phyloP scores from a whole-genome alignment of 1,140 invertebrate genomes.

The Araneus ventricosus region DNA sequence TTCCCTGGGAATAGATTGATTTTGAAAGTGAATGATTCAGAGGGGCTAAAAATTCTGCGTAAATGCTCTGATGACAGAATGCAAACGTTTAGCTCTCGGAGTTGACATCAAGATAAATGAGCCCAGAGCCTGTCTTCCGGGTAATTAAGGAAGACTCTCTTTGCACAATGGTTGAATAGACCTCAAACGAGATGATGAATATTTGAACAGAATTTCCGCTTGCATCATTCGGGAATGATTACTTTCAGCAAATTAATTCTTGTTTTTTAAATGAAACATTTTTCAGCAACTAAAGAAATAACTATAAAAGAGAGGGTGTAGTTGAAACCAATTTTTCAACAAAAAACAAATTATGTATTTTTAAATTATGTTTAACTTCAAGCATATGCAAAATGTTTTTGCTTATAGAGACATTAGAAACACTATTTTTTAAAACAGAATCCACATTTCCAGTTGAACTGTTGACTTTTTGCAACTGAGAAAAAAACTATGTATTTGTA shows the following conservation, averaged over 20 bases:
- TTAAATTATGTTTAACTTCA: too few species aligned
- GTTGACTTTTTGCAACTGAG: too few species aligned
- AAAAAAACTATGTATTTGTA: too few species aligned
- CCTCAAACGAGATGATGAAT: slow-evolving; percentile 42
- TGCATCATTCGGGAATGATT: background rate
- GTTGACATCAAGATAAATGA: slow-evolving; percentile 54
- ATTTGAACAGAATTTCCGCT: background rate
- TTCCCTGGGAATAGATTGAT: background rate
- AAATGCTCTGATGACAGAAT: slow-evolving; percentile 40
- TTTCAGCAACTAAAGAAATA: background rate
- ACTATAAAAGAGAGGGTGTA: too few species aligned
- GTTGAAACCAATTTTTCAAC: too few species aligned
- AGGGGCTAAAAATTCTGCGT: background rate
- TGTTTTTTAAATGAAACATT: background rate
- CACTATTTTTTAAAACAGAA: too few species aligned
- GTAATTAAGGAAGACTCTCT: slow-evolving; percentile 53
- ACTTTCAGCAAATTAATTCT: background rate
- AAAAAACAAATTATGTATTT: too few species aligned
- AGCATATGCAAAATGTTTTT: too few species aligned
- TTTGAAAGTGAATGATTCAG: background rate
- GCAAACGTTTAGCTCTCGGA: slow-evolving; percentile 16
- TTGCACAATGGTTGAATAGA: slow-evolving; percentile 15
- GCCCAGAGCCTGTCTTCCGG: slow-evolving; percentile 8
- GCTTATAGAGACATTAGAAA: too few species aligned
- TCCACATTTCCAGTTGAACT: too few species aligned